A percentile compares a stretch with the other conserved stretches of the same genome.
Conservation (phyloP, 2,888 invertebrate species). For the Hemistola chrysoprasaria region DNA sequence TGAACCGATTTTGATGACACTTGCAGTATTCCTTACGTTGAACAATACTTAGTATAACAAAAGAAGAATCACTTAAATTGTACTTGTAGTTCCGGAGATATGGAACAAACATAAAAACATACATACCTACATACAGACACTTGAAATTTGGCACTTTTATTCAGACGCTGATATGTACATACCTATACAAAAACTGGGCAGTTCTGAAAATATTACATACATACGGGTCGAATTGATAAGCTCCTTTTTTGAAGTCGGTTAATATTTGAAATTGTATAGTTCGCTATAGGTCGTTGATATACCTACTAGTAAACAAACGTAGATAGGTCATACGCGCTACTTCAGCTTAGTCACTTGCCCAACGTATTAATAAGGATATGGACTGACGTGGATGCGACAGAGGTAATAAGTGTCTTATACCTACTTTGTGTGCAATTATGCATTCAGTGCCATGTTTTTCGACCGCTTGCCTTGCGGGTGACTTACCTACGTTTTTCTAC, state of each 20-base stretch:
- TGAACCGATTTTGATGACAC: slow-evolving; percentile 11
- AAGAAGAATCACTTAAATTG: slow-evolving; percentile 15
- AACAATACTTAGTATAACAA: slow-evolving; percentile 18
- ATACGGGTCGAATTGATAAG: slow-evolving; percentile 7
- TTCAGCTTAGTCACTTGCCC: too few relatives aligned
- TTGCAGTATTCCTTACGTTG: slow-evolving; percentile 12
- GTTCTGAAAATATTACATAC: slow-evolving; percentile 14
- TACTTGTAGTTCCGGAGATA: slow-evolving; percentile 10
- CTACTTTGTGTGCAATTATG: too few relatives aligned
- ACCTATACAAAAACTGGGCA: slow-evolving; percentile 16
- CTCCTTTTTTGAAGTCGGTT: not conserved
- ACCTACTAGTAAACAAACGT: too few relatives aligned
- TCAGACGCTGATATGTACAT: slow-evolving; percentile 11
- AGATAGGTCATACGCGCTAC: too few relatives aligned
- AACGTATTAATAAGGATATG: not conserved
- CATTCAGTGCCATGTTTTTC: too few relatives aligned
- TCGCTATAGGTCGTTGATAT: too few relatives aligned
- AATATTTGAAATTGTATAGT: too few relatives aligned
- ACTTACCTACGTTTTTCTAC: too few relatives aligned
- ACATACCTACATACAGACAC: slow-evolving; percentile 3
- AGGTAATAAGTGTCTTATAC: too few relatives aligned
- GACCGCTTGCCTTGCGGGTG: too few relatives aligned
- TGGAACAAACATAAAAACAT: slow-evolving; percentile 10
- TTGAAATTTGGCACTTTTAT: slow-evolving; percentile 5
- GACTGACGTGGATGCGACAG: not conserved